Base-by-base conservation (phyloP, 2,888 invertebrate species). In the Sarcophaga subvicina region DNA sequence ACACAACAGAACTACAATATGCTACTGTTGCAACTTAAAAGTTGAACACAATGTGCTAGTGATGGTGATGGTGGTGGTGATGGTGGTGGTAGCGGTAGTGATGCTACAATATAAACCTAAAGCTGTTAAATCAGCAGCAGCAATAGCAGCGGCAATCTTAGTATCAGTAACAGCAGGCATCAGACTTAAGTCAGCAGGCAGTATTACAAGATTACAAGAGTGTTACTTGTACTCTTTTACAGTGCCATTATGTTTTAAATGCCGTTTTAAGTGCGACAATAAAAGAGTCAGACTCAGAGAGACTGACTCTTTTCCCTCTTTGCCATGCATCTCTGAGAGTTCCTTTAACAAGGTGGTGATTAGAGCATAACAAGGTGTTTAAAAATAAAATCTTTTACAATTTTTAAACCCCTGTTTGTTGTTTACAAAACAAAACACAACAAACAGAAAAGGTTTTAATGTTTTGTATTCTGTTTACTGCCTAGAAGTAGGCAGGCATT, bases 401-500 rank as follows among this genome's bases (percentile, higher is more conserved):
- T 80, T 83, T 80, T 64, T 78, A 69, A 22, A 10, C 37, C 37
- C 37, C 37, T 37, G 37, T 37, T 80, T 85, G 47, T 62, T 47
- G 63, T 63, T 63, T 63, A 25, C 60, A 47, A 14, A 4, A 14
- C 49, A 63, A 3, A 25, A 78, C 22, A 37, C 6, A 6, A 37
- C 37, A 37, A 37, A 37, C 37, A 37, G 1, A 76, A 84, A 80
- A 84, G 80, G 66, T 84, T 54, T 54, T 67, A 12, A 17, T 5
- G 49, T 49, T 76, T 8, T 47, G 59, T 47, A 64, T 70, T 17
- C 4, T 67, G 76, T 2, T 66, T 66, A 66, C 62, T 54, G 75
- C 64, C 86, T 80, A 12, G 83, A 86, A 80, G 22, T 83, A 83
- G 86, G 80, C 86, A 80, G 49, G 14, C 3, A 22, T 12, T 63